Base-by-base conservation (phyloP, 2,797 vertebrate species). In the Cirrhinus mrigala region DNA sequence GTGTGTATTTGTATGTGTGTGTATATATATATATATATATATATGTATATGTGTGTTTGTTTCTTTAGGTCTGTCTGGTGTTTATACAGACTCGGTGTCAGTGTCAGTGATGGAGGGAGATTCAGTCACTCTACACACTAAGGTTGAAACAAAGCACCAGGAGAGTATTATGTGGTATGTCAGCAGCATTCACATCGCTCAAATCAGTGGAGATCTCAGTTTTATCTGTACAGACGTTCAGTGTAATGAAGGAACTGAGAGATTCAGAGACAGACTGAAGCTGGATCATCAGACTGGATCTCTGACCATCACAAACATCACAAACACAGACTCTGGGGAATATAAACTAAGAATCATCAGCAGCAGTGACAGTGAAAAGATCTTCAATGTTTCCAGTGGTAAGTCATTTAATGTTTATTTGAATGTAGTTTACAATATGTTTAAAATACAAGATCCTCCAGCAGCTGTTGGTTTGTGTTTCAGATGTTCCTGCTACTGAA, bases 101-200 rank as follows among this genome's bases (percentile, higher is more conserved):
- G 20, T 50, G n/a, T 54, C 71, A 3, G 24, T 18, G 48, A 33
- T 6, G 0, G 71, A 54, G 2, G 71, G 48, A 33, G 71, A 75
- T 24, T 71, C 69, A 48, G 3, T 71, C 3, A 71, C n/a, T 71
- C n/a, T 71, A 5, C 0, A 27, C n/a, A 71, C 44, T 16, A 14
- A 1, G 1, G 69, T 71, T 48, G 0, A 71, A 27, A 71, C 6
- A 27, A 48, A 46, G 0, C 70, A 73, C 2, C 40, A 73, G 27
- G 70, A 73, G 1, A 14, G 48, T 1, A 73, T 73, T 73, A 48
- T 7, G 1, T 73, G 70, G 70, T 48, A 73, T 73, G 48, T 73
- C 1, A 48, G 0, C 0, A 0, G 0, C 14, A 9, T 0, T 16
- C n/a, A 14, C 3, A 48, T 73, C 1, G 22, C 70, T 18, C 6